These are phyloP conservation scores for Drosophila arizonae DNA, from an alignment of 1,140 invertebrate genomes.

Conservation along the genomic window DNA sequence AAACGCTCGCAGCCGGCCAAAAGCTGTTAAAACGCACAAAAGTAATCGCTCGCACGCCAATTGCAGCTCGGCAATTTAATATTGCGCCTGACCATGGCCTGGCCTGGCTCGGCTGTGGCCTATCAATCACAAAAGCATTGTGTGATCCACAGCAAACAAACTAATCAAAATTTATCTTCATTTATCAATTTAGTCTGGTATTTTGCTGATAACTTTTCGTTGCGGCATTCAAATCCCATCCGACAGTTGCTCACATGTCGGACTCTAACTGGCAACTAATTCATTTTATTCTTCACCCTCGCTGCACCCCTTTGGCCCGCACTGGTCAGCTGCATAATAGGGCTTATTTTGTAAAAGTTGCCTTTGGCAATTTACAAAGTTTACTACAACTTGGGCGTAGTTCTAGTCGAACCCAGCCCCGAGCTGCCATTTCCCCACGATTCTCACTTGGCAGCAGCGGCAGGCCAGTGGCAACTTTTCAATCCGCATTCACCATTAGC, in stretches of 20 bases:
- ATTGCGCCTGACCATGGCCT: neutral
- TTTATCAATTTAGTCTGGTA: constrained; percentile 10
- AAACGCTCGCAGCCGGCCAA: constrained; percentile 50
- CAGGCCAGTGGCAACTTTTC: constrained; percentile 27
- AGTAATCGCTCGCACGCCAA: constrained; percentile 36
- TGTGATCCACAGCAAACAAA: neutral
- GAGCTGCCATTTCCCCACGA: neutral
- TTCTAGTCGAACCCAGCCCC: constrained; percentile 8
- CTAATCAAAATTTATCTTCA: constrained; percentile 20
- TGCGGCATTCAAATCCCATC: constrained; percentile 23
- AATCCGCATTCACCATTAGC: constrained; percentile 74
- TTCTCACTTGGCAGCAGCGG: neutral
- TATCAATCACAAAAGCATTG: constrained; percentile 20
- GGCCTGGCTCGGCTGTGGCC: neutral
- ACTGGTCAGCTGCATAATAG: constrained; percentile 58
- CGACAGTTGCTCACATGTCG: constrained; percentile 47
- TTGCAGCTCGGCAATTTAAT: constrained; percentile 33
- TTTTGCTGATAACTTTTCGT: constrained; percentile 6
- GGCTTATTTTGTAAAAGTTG: constrained; percentile 77
- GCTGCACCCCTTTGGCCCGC: neutral
- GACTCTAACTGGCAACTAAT: constrained; percentile 46
- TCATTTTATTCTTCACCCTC: constrained; percentile 38
- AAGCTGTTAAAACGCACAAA: constrained; percentile 33
- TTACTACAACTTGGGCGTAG: constrained; percentile 57
- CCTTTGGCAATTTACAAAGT: constrained; percentile 76